phyloP scores from a whole-genome alignment of 1,140 invertebrate species.

The Drosophila ficusphila region DNA sequence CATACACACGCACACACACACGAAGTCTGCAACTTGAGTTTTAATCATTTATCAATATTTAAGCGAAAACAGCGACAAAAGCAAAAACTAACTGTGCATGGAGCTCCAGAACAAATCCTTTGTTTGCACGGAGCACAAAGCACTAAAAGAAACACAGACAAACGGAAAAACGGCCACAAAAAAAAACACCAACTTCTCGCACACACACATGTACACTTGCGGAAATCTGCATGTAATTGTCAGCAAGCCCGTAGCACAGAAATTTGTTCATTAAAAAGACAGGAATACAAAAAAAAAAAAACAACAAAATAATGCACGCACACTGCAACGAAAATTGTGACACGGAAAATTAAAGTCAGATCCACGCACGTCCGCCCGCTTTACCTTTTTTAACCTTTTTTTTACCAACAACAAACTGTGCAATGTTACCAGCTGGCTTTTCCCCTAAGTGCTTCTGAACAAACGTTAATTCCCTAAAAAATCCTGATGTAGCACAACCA shows the following conservation, averaged over 20 bases:
- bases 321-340: slow-evolving; percentile 34
- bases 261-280: slow-evolving; percentile 12
- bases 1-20: slow-evolving; percentile 34
- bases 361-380: slow-evolving; percentile 44
- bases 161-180: slow-evolving; percentile 30
- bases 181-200: slow-evolving; percentile 19
- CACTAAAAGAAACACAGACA: slow-evolving; percentile 30
- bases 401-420: slow-evolving; percentile 15
- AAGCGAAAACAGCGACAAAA: slow-evolving; percentile 7
- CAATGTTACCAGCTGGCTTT: no score
- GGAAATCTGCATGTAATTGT: slow-evolving; percentile 8
- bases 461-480: no score
- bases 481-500: no score
- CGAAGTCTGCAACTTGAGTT: slow-evolving; percentile 13
- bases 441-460: no score
- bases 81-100: slow-evolving; percentile 29
- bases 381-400: slow-evolving; percentile 8
- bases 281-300: slow-evolving; percentile 19
- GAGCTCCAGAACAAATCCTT: slow-evolving; percentile 58
- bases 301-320: slow-evolving; percentile 51
- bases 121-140: slow-evolving; percentile 56
- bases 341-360: slow-evolving; percentile 19
- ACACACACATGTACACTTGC: slow-evolving; percentile 5
- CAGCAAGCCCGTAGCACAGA: neutral
- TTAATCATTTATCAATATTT: slow-evolving; percentile 57